Conservation (phyloP, 2,888 invertebrate genomes). For the Machimus rusticus region DNA sequence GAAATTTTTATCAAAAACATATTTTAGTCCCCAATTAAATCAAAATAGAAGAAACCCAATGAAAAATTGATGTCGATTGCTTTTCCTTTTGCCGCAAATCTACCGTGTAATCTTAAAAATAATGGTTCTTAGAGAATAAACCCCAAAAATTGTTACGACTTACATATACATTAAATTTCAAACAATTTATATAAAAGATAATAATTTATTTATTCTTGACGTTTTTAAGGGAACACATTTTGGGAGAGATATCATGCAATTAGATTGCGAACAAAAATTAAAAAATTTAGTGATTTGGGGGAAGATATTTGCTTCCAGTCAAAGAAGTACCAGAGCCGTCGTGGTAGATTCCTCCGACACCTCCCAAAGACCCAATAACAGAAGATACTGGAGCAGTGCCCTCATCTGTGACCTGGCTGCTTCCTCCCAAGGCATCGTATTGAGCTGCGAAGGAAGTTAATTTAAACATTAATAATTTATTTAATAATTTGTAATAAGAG, state of each 20-base stretch:
- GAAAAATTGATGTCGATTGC: too few relatives aligned
- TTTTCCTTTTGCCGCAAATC: too few relatives aligned
- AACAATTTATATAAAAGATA: background rate
- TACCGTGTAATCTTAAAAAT: too few relatives aligned
- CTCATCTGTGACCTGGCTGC: background rate
- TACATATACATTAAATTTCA: background rate
- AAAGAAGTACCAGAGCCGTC: background rate
- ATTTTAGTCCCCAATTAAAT: too few relatives aligned
- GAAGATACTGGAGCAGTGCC: conserved; percentile 48
- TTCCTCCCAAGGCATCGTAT: background rate
- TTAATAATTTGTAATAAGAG: background rate
- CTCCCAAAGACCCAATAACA: conserved; percentile 47
- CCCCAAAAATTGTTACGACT: too few relatives aligned
- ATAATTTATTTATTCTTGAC: background rate
- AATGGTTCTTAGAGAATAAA: too few relatives aligned
- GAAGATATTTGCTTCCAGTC: conserved; percentile 7
- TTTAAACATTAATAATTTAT: background rate
- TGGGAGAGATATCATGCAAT: background rate
- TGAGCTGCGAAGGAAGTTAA: background rate
- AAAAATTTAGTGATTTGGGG: background rate
- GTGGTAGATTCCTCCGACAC: background rate
- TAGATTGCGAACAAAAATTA: background rate
- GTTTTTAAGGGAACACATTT: background rate
- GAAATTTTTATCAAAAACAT: too few relatives aligned
- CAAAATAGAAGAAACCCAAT: too few relatives aligned